Evolutionary conservation across 2,888 invertebrate genomes (phyloP).

Genomic region (Andrena haemorrhoa): DNA sequence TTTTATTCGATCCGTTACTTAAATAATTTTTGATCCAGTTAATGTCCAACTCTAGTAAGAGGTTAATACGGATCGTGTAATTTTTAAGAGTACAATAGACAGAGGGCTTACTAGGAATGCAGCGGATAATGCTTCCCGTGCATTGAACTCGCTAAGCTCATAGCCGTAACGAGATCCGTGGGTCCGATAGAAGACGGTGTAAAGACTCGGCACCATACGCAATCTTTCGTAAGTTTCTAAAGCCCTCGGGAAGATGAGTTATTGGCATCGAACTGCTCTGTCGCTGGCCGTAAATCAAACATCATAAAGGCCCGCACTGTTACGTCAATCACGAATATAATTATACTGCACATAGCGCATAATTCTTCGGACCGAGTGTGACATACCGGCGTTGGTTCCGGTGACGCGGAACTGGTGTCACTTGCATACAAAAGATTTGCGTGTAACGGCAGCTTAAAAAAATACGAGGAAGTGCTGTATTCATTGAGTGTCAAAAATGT

Average conservation of each 20-base stretch:
- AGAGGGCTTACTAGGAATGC: slow-evolving; percentile 3
- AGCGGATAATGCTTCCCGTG: slow-evolving; percentile 3
- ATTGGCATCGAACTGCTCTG: not conserved
- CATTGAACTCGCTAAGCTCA: slow-evolving; percentile 35
- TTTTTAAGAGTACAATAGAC: not conserved
- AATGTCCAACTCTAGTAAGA: not conserved
- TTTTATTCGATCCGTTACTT: too few species aligned
- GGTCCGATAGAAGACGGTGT: slow-evolving; percentile 17
- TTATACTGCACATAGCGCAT: slow-evolving; percentile 19
- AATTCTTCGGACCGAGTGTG: slow-evolving; percentile 36
- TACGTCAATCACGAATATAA: slow-evolving; percentile 54
- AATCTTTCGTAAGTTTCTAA: slow-evolving; percentile 31
- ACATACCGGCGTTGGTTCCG: slow-evolving; percentile 41
- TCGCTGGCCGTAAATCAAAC: slow-evolving; percentile 26
- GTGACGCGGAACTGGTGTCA: slow-evolving; percentile 33
- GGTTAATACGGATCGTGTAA: not conserved
- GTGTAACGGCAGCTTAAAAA: slow-evolving; percentile 47
- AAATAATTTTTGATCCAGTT: too few species aligned
- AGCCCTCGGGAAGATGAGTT: slow-evolving; percentile 34
- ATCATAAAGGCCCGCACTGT: not conserved
- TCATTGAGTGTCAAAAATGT: slow-evolving; percentile 14
- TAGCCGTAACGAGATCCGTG: slow-evolving; percentile 27
- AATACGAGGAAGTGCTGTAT: not conserved
- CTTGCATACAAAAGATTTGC: slow-evolving; percentile 48
- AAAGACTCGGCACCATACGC: slow-evolving; percentile 11